These are phyloP conservation scores for Agapornis roseicollis DNA, from an alignment of 2,113 vertebrate genomes.

Conservation along the genomic window DNA sequence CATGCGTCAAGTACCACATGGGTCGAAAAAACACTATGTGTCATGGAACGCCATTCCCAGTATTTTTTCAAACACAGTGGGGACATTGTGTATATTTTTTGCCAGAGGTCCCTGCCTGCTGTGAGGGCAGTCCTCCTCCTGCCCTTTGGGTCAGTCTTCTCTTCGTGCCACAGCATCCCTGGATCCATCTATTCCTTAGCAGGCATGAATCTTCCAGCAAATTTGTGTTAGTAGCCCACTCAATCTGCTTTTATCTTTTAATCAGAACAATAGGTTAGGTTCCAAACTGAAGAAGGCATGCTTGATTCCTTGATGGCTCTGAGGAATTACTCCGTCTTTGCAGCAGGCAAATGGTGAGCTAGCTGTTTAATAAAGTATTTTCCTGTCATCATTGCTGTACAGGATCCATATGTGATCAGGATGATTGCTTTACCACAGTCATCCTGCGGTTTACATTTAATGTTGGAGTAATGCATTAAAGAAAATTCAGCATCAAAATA, in stretches of 20 bases:
- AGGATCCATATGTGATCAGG: background rate
- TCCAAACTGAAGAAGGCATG: background rate
- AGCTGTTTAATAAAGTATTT: background rate
- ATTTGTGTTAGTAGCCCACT: background rate
- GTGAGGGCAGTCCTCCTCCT: background rate
- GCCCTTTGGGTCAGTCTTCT: background rate
- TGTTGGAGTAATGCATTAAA: background rate
- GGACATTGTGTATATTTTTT: background rate
- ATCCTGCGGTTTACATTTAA: conserved; percentile 6
- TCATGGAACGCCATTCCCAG: background rate
- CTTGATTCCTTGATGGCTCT: conserved; percentile 26
- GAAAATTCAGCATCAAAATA: conserved; percentile 24
- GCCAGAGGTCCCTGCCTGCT: background rate
- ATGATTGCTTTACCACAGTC: background rate
- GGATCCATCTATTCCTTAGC: background rate
- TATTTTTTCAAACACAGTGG: background rate
- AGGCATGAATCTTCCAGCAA: background rate
- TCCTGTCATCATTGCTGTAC: background rate
- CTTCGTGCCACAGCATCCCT: background rate
- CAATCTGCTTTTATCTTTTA: conserved; percentile 6
- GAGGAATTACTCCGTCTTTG: conserved; percentile 4
- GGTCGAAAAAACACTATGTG: background rate
- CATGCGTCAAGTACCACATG: background rate
- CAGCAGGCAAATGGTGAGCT: background rate
- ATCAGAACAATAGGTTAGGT: background rate